Conservation (phyloP, 2,888 invertebrate species). For the Morpho deidamia region DNA sequence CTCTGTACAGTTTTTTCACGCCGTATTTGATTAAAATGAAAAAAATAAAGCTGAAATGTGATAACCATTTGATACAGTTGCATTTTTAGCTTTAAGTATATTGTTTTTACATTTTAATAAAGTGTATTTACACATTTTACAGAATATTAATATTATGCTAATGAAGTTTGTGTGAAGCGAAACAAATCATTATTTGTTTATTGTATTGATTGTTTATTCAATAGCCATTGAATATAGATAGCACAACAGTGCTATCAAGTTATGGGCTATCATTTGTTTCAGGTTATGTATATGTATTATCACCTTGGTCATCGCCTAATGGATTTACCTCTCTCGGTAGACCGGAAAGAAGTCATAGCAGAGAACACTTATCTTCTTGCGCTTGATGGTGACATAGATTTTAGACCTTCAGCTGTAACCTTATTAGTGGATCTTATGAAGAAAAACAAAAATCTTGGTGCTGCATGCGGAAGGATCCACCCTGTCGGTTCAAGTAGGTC, state of each 20-base stretch:
- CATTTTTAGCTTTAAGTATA: no score
- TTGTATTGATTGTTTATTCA: no score
- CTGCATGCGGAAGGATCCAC: constrained; percentile 94
- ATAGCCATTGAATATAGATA: no score
- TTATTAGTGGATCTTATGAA: constrained; percentile 91
- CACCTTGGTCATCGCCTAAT: constrained; percentile 88
- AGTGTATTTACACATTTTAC: no score
- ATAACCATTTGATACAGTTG: no score
- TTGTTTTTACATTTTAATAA: no score
- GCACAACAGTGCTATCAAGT: no score
- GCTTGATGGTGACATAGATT: constrained; percentile 93
- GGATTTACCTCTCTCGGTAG: constrained; percentile 79
- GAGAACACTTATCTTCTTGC: constrained; percentile 91
- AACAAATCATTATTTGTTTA: neutral
- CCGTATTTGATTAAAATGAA: no score
- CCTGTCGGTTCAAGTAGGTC: constrained; percentile 84
- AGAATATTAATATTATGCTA: constrained; percentile 3
- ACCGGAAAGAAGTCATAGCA: constrained; percentile 82
- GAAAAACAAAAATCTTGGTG: constrained; percentile 87
- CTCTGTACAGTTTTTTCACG: no score
- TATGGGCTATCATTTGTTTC: constrained; percentile 7
- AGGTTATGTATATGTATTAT: constrained; percentile 97
- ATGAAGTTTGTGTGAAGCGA: neutral
- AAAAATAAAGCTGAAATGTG: no score
- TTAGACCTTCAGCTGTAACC: constrained; percentile 88